Evolutionary conservation across 2,797 vertebrate species (phyloP).

Genomic region (Propithecus deckenii): DNA sequence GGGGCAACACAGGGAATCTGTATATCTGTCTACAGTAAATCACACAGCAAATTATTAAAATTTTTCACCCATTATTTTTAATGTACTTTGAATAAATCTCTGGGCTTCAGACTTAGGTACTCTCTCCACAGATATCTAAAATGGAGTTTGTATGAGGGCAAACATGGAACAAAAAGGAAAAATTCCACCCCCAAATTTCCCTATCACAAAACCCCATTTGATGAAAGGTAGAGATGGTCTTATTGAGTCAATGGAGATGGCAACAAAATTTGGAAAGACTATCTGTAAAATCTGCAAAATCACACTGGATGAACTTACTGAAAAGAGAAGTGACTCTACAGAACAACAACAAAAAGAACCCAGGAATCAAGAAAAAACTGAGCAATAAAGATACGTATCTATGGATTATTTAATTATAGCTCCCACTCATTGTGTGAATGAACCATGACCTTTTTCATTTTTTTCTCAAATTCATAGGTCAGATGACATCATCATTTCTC

Average conservation of each 20-base stretch:
- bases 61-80: conserved; percentile 1
- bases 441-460: not conserved
- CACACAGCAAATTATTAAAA: not conserved
- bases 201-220: not conserved
- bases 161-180: not conserved
- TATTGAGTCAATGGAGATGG: not conserved
- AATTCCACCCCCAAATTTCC: not conserved
- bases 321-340: not conserved
- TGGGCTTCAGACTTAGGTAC: conserved; percentile 11
- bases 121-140: not conserved
- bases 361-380: not conserved
- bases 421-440: not conserved
- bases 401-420: not conserved
- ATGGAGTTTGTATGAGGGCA: not conserved
- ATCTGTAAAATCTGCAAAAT: not conserved
- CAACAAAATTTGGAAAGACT: conserved; percentile 5
- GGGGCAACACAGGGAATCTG: not conserved
- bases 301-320: not conserved
- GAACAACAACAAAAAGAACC: not conserved
- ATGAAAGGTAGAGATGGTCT: not conserved
- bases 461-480: conserved; percentile 15
- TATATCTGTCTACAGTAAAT: not conserved
- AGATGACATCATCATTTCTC: not conserved
- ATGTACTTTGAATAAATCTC: conserved; percentile 21
- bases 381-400: not conserved